Evolutionary conservation across 1,140 invertebrate species (phyloP), one percentile per base, ranked within the genome.

Genomic region (Odontomachus brunneus): DNA sequence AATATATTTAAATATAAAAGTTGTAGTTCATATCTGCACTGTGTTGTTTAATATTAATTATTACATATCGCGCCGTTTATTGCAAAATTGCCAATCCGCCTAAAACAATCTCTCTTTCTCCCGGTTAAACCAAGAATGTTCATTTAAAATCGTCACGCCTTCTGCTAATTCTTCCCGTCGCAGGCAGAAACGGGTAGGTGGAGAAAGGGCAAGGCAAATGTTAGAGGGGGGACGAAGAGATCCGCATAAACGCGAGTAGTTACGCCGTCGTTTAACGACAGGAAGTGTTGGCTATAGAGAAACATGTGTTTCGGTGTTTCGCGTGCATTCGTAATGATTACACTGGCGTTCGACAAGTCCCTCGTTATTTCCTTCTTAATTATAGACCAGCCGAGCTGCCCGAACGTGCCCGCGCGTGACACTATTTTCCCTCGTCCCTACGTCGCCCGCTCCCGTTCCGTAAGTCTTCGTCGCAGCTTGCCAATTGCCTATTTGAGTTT

Each of bases 261-360:
- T 92, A 89, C 91, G 91, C 82, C 89, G 89, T 72, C 76, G 48
- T 93, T 93, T 93, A 93, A 94, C 92, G 93, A 93, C 92, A 91
- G 93, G 93, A 94, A 94, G 89, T 84, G 91, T 91, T 90, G 86
- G 82, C 53, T 69, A 87, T 11, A 88, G 90, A 89, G 84, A 84
- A 92, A 93, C 92, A 93, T 90, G 84, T 93, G 93, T 93, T 92
- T 91, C 86, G 83, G 72, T 78, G 88, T 91, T 91, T 92, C 82
- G 90, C 89, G 86, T 85, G 84, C 75, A 82, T 91, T 89, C 90
- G 73, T 91, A 89, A 90, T 89, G 84, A 90, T 91, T 91, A 83
- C 83, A 84, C 83, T 88, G 74, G 71, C 57, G 86, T 90, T 90
- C 90, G 90, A 91, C 88, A 90, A 91, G 80, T 89, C 84, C 59